A percentile compares a stretch with the other conserved stretches of the same genome.
phyloP scores from a whole-genome alignment of 2,797 vertebrate genomes.

The Tragopan temminckii region DNA sequence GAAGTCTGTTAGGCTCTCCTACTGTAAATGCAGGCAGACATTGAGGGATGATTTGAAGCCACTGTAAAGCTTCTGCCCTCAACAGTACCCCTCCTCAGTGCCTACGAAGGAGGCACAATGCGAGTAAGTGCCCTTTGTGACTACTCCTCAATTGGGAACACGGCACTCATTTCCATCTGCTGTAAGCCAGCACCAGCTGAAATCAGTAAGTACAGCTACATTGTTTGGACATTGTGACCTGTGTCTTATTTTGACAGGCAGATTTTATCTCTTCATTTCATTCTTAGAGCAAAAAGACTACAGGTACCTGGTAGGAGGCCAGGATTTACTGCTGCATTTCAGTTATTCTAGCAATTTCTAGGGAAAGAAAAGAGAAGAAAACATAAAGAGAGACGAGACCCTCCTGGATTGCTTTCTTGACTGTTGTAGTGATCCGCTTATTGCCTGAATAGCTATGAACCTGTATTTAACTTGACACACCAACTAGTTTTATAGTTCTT shows the following conservation, averaged over 20 bases:
- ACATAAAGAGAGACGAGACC: neutral
- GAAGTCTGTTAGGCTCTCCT: neutral
- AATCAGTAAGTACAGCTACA: neutral
- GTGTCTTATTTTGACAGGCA: neutral
- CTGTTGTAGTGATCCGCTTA: neutral
- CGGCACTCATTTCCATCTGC: neutral
- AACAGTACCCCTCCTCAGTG: neutral
- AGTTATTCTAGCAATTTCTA: neutral
- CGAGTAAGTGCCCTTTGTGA: neutral
- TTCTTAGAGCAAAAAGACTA: neutral
- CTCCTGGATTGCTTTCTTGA: neutral
- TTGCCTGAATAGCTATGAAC: neutral
- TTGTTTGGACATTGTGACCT: neutral
- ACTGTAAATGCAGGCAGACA: neutral
- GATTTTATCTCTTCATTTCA: neutral
- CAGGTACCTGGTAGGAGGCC: neutral
- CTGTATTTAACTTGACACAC: neutral
- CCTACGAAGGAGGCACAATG: neutral
- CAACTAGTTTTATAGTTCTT: neutral
- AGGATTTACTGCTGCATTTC: neutral
- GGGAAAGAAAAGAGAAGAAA: neutral
- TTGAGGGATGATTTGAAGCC: accelerated
- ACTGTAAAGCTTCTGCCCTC: neutral
- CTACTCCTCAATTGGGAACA: neutral
- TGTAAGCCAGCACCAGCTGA: neutral